Conservation (phyloP, 2,113 vertebrate genomes). For the Nesospiza acunhae region DNA sequence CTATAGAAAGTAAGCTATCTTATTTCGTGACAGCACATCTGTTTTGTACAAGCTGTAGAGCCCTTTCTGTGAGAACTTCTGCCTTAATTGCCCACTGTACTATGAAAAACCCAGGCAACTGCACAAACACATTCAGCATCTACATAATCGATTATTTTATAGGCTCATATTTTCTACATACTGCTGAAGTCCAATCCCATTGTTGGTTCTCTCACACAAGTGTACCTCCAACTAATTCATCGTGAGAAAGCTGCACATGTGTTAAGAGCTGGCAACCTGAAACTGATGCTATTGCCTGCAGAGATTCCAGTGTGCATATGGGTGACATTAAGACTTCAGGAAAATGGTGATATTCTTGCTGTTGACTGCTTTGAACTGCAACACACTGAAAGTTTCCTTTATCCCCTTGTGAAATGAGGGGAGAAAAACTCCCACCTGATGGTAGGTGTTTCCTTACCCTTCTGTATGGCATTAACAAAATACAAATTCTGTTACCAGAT, state of each 20-base stretch:
- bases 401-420: not conserved
- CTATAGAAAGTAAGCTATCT: not conserved
- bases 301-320: fast-evolving
- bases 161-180: not conserved
- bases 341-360: not conserved
- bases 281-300: not conserved
- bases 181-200: not conserved
- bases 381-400: not conserved
- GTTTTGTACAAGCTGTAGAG: not conserved
- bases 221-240: not conserved
- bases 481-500: not conserved
- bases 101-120: not conserved
- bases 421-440: not conserved
- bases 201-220: not conserved
- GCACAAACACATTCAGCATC: not conserved
- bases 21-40: not conserved
- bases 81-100: not conserved
- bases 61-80: not conserved
- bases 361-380: not conserved
- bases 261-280: not conserved
- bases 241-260: not conserved
- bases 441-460: not conserved
- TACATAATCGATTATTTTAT: not conserved
- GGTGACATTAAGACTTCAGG: not conserved
- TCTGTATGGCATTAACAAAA: not conserved